phyloP scores from a whole-genome alignment of 1,140 invertebrate species.

The Drosophila navojoa region DNA sequence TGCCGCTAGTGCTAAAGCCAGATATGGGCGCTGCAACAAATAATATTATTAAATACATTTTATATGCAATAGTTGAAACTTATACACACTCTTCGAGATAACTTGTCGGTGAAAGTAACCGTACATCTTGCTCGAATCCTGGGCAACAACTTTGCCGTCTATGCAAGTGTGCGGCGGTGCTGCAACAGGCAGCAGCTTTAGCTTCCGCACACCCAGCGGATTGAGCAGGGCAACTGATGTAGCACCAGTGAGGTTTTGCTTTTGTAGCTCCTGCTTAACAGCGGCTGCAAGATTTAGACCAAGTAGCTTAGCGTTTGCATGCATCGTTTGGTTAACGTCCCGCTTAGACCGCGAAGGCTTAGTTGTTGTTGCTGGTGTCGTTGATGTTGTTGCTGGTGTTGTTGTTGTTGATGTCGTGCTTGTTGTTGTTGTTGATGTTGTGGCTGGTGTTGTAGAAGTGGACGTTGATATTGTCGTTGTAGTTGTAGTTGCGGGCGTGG shows the following conservation, averaged over 20 bases:
- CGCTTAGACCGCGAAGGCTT: slow-evolving; percentile 50
- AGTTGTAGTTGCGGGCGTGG: slow-evolving; percentile 83
- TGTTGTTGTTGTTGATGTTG: slow-evolving; percentile 43
- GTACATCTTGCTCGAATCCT: slow-evolving; percentile 88
- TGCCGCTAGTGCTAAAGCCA: slow-evolving; percentile 88
- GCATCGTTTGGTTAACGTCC: slow-evolving; percentile 67
- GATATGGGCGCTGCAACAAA: slow-evolving; percentile 87
- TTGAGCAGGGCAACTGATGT: slow-evolving; percentile 58
- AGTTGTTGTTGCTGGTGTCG: slow-evolving; percentile 18
- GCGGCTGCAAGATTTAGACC: slow-evolving; percentile 63
- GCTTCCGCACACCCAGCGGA: slow-evolving; percentile 54
- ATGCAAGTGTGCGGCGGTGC: slow-evolving; percentile 86
- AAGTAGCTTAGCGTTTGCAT: slow-evolving; percentile 63
- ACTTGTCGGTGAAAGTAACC: slow-evolving; percentile 89
- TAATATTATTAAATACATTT: background rate
- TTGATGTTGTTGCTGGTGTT: slow-evolving; percentile 42
- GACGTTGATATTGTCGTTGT: slow-evolving; percentile 63
- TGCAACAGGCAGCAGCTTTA: slow-evolving; percentile 53
- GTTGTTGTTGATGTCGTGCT: slow-evolving; percentile 37
- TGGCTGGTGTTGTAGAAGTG: slow-evolving; percentile 49
- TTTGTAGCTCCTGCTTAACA: slow-evolving; percentile 61
- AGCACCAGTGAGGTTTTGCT: slow-evolving; percentile 19
- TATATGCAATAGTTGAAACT: background rate
- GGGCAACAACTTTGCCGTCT: slow-evolving; percentile 86
- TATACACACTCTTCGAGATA: slow-evolving; percentile 86